Conservation (phyloP, 2,888 invertebrate species). For the Epirrita christyi region DNA sequence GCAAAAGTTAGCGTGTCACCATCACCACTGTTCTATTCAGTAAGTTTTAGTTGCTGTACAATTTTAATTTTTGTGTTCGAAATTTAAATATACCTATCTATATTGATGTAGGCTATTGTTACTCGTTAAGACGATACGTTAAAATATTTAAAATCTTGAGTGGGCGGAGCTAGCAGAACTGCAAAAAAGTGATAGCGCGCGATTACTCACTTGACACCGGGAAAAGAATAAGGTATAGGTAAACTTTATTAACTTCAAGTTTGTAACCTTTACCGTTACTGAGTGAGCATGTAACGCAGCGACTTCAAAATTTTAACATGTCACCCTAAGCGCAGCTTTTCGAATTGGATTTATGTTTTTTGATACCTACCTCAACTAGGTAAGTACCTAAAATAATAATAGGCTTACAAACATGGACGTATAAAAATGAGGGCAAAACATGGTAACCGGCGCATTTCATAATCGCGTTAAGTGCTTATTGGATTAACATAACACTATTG, state of each 20-base stretch:
- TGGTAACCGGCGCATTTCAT: constrained; percentile 36
- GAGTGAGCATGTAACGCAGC: too few species aligned
- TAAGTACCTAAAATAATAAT: constrained; percentile 23
- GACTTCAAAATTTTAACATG: too few species aligned
- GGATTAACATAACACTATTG: constrained; percentile 31
- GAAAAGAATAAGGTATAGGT: too few species aligned
- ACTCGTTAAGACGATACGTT: too few species aligned
- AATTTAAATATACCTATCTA: not conserved
- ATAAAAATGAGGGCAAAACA: constrained; percentile 35
- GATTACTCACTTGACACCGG: too few species aligned
- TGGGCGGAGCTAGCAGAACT: too few species aligned
- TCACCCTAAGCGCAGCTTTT: not conserved
- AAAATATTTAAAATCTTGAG: too few species aligned
- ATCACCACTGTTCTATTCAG: not conserved
- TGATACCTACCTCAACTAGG: not conserved
- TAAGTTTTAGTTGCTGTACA: not conserved
- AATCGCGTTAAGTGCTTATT: constrained; percentile 40
- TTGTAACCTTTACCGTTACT: too few species aligned
- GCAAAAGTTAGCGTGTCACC: constrained; percentile 7
- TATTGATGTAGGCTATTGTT: too few species aligned
- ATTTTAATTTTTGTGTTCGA: constrained; percentile 3
- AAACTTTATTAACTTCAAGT: too few species aligned
- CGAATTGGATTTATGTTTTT: not conserved
- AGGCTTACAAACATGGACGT: constrained; percentile 31
- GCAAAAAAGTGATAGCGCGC: too few species aligned